A percentile compares a stretch with the other conserved stretches of the same genome.
Evolutionary conservation across 1,140 invertebrate genomes (phyloP).

Genomic region (Sitophilus oryzae): DNA sequence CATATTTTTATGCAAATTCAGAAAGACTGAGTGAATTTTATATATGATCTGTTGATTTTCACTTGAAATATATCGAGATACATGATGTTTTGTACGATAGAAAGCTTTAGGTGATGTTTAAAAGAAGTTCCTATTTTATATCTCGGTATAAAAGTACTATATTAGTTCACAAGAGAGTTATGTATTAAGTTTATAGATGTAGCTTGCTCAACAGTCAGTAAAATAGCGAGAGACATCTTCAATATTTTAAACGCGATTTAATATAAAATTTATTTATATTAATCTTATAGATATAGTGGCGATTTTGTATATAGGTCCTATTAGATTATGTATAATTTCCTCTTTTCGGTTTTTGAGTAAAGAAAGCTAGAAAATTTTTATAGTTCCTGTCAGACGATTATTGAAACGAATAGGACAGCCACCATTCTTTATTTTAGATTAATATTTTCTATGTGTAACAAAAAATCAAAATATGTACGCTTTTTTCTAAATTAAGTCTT

Average conservation of each 20-base stretch:
- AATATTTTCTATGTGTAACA: neutral
- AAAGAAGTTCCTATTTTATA: constrained; percentile 47
- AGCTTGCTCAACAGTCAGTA: constrained; percentile 46
- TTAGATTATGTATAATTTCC: neutral
- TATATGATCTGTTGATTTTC: constrained; percentile 46
- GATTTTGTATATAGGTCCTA: no score
- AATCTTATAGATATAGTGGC: no score
- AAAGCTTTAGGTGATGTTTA: constrained; percentile 46
- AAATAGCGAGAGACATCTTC: constrained; percentile 17
- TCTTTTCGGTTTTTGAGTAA: neutral
- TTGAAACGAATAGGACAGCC: neutral
- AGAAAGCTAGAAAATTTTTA: neutral
- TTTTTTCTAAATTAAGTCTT: neutral
- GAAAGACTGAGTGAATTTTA: constrained; percentile 47
- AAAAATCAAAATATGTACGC: constrained; percentile 10
- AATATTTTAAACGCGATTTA: neutral
- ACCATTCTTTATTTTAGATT: neutral
- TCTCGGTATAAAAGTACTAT: constrained; percentile 42
- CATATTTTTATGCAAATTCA: constrained; percentile 47
- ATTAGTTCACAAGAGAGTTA: constrained; percentile 39
- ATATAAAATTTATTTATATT: neutral
- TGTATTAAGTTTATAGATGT: constrained; percentile 44
- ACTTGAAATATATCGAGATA: constrained; percentile 43
- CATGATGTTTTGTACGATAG: constrained; percentile 43
- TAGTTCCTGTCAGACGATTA: neutral